Conservation (phyloP, 2,888 invertebrate genomes). For the Microctonus aethiopoides region DNA sequence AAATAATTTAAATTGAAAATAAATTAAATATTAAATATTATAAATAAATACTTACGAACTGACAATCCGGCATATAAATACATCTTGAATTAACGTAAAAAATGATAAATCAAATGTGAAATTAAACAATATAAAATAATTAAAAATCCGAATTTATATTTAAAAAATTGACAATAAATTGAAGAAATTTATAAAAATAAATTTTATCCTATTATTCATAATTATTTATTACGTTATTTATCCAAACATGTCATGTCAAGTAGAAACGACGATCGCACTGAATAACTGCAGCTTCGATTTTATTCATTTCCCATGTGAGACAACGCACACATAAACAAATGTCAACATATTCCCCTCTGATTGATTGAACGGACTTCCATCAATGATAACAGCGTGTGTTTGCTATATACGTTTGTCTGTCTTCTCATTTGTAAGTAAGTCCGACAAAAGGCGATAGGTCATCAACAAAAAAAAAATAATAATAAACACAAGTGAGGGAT, state of each 20-base stretch:
- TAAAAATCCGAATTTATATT: too few relatives aligned
- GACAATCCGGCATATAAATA: conserved; percentile 37
- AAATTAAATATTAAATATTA: too few relatives aligned
- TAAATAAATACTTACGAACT: conserved; percentile 33
- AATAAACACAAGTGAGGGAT: not conserved
- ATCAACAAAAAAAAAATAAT: not conserved
- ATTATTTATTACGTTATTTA: not conserved
- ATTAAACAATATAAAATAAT: not conserved
- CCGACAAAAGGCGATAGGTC: not conserved
- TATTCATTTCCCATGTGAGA: not conserved
- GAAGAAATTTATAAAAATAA: not conserved
- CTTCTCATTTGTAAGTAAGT: not conserved
- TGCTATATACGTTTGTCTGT: too few relatives aligned
- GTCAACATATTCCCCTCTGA: not conserved
- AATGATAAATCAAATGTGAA: not conserved
- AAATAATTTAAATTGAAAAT: too few relatives aligned
- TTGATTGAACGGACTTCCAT: not conserved
- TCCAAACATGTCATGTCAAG: not conserved
- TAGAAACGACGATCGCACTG: not conserved
- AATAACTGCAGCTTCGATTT: not conserved
- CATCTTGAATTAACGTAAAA: conserved; percentile 11
- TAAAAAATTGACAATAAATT: not conserved
- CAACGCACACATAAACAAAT: too few relatives aligned
- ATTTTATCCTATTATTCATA: not conserved
- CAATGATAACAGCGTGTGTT: not conserved